A percentile compares a stretch with the other conserved stretches of the same genome.
Evolutionary conservation across 2,113 vertebrate species (phyloP).

Genomic region (Dicentrarchus labrax): DNA sequence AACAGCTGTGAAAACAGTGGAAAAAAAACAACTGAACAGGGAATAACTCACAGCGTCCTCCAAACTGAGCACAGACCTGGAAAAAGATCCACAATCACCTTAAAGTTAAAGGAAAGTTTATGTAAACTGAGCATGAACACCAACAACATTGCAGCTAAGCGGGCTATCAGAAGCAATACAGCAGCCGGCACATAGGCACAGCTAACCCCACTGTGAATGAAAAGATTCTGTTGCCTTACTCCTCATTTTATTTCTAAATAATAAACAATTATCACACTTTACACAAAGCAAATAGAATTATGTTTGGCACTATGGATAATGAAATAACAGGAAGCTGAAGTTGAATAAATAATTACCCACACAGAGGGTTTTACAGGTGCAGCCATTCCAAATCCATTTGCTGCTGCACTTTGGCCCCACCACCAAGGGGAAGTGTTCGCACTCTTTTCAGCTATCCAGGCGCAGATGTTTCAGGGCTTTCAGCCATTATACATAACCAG

Average conservation of each 20-base stretch:
- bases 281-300: not conserved
- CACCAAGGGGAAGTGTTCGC: not conserved
- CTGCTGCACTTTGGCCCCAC: conserved; percentile 1
- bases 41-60: too few relatives aligned
- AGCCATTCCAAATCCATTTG: conserved; percentile 21
- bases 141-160: too few relatives aligned
- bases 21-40: not conserved
- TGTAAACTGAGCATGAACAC: too few relatives aligned
- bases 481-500: conserved; percentile 10
- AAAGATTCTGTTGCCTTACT: too few relatives aligned
- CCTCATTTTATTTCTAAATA: not conserved
- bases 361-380: not conserved
- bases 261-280: not conserved
- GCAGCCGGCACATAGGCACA: too few relatives aligned
- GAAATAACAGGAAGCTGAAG: not conserved
- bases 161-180: too few relatives aligned
- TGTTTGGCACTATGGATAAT: not conserved
- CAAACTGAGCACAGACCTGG: not conserved
- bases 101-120: too few relatives aligned
- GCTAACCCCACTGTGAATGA: too few relatives aligned
- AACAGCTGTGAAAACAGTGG: not conserved
- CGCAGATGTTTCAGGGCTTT: not conserved
- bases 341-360: not conserved
- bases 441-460: not conserved
- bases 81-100: not conserved